These are phyloP conservation scores for Aleadryas rufinucha DNA, from an alignment of 2,113 vertebrate genomes.

Conservation along the genomic window DNA sequence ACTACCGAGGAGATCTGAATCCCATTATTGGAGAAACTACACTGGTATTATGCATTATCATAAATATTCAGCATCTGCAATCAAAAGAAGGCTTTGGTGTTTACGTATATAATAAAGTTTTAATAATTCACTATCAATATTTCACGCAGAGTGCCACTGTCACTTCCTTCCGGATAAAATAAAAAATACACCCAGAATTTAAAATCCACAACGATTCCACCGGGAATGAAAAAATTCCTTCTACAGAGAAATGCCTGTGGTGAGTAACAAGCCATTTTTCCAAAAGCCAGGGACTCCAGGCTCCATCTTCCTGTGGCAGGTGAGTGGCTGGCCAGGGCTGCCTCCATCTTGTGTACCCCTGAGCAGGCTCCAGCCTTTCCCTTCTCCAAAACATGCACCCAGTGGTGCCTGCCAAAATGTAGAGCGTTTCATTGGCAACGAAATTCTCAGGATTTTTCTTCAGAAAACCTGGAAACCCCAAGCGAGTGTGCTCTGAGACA, in stretches of 20 bases:
- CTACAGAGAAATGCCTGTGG: background rate
- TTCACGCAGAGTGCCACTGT: fast-evolving
- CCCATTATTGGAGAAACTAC: constrained; percentile 21
- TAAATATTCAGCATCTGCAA: constrained; percentile 47
- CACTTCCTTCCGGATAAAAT: background rate
- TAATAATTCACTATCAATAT: constrained; percentile 35
- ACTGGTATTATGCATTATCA: background rate
- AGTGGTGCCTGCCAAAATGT: fast-evolving
- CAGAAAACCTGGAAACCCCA: background rate
- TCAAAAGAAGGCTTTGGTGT: constrained; percentile 29
- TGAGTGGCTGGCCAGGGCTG: background rate
- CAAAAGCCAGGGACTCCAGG: fast-evolving
- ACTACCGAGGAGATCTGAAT: background rate
- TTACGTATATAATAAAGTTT: constrained; percentile 24
- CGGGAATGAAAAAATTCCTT: background rate
- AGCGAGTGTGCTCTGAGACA: fast-evolving
- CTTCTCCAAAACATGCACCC: background rate
- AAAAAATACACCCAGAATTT: background rate
- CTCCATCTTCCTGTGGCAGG: background rate
- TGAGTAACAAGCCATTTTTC: background rate
- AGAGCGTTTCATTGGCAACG: background rate
- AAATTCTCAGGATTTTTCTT: background rate
- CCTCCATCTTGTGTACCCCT: background rate
- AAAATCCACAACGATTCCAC: background rate
- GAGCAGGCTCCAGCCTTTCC: background rate